Conservation (phyloP, 1,140 invertebrate species). For the Chelonus insularis region DNA sequence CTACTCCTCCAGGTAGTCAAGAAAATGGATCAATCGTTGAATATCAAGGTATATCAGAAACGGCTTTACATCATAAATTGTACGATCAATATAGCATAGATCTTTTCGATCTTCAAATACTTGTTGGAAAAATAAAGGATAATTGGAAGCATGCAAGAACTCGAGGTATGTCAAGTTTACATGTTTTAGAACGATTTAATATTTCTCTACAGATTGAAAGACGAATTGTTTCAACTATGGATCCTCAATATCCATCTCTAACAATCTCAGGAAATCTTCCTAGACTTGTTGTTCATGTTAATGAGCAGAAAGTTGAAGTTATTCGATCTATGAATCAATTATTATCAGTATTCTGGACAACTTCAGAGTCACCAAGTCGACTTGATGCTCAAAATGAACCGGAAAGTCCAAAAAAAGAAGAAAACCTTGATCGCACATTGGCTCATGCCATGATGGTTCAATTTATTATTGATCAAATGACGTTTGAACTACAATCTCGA, state of each 20-base stretch:
- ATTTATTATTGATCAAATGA: constrained; percentile 86
- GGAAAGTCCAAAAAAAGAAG: constrained; percentile 56
- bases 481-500: constrained; percentile 81
- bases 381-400: constrained; percentile 48
- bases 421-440: constrained; percentile 49
- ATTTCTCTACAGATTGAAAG: constrained; percentile 82
- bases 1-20: constrained; percentile 83
- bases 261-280: constrained; percentile 84
- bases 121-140: constrained; percentile 84
- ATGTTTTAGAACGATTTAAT: constrained; percentile 88
- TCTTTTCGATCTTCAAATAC: constrained; percentile 83
- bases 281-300: constrained; percentile 84
- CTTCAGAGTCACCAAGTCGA: background rate
- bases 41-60: constrained; percentile 63
- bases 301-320: constrained; percentile 81
- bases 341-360: constrained; percentile 41
- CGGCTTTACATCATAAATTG: constrained; percentile 71
- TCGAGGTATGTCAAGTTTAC: constrained; percentile 79
- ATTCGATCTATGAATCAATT: constrained; percentile 60
- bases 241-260: constrained; percentile 83
- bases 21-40: constrained; percentile 63
- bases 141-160: constrained; percentile 87
- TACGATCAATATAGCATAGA: constrained; percentile 85
- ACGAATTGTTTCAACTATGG: constrained; percentile 77
- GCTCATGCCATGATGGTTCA: constrained; percentile 80